phyloP scores from a whole-genome alignment of 2,797 vertebrate species.

The Euphonia xanthogaster region DNA sequence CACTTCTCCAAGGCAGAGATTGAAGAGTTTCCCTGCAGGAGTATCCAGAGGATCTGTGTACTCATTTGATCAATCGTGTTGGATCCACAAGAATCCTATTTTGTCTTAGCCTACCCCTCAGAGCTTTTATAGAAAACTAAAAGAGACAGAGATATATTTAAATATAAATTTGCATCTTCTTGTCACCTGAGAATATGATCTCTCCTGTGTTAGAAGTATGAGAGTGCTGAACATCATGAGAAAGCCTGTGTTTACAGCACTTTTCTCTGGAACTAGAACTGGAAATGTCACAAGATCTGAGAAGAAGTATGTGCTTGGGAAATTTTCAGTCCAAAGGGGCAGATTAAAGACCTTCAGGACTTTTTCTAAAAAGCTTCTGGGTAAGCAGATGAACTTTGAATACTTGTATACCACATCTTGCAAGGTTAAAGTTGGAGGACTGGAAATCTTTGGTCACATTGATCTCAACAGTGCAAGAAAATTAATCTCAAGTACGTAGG shows the following conservation, averaged over 20 bases:
- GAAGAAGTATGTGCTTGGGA: background rate
- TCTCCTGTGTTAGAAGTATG: background rate
- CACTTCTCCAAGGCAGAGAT: background rate
- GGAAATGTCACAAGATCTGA: background rate
- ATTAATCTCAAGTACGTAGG: background rate
- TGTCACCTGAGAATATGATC: background rate
- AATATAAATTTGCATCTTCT: background rate
- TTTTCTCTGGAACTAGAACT: constrained; percentile 1
- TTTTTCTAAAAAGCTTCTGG: background rate
- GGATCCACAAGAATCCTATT: background rate
- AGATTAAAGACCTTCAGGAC: background rate
- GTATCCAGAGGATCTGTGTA: background rate
- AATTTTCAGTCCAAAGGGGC: background rate
- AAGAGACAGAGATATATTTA: background rate
- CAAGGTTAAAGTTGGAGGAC: background rate
- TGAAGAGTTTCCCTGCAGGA: background rate
- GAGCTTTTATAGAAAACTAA: background rate
- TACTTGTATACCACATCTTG: background rate
- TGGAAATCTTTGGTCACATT: background rate
- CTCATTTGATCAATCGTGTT: background rate
- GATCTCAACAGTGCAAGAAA: background rate
- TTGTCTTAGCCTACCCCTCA: background rate
- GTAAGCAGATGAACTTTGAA: background rate
- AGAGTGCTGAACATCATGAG: background rate
- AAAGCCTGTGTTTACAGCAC: background rate